Evolutionary conservation across 2,797 vertebrate genomes (phyloP).

Genomic region (Galaxias olidus): DNA sequence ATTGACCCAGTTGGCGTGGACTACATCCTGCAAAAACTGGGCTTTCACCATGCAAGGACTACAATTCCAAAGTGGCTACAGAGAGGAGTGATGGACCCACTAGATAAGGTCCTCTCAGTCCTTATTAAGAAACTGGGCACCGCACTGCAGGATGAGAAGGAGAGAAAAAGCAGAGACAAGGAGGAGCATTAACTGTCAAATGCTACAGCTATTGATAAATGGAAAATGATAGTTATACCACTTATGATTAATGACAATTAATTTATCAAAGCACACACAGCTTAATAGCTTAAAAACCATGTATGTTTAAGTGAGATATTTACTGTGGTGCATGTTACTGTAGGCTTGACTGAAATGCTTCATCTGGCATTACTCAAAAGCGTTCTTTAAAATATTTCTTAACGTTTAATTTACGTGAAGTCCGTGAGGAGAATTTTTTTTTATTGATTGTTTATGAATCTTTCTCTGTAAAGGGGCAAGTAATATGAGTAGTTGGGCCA

Average conservation of each 20-base stretch:
- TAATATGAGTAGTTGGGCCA: too few relatives aligned
- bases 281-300: conserved; percentile 47
- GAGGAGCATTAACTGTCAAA: conserved; percentile 84
- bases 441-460: too few relatives aligned
- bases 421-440: too few relatives aligned
- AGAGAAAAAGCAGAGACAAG: conserved; percentile 91
- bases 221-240: conserved; percentile 5
- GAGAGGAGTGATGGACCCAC: conserved; percentile 96
- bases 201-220: conserved; percentile 15
- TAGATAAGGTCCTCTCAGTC: conserved; percentile 96
- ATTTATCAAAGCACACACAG: conserved; percentile 57
- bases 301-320: conserved; percentile 77
- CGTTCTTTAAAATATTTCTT: too few relatives aligned
- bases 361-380: too few relatives aligned
- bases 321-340: conserved; percentile 76
- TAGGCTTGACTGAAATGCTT: conserved; percentile 67
- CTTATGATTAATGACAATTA: conserved; percentile 68
- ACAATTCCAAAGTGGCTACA: conserved; percentile 99
- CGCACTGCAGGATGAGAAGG: conserved; percentile 94
- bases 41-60: conserved; percentile 97
- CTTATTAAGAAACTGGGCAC: conserved; percentile 97
- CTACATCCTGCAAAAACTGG: conserved; percentile 97
- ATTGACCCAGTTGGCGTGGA: conserved; percentile 98
- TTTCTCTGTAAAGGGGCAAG: too few relatives aligned
- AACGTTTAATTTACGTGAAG: too few relatives aligned